Percentiles rank a stretch among this genome's conserved stretches.
phyloP scores from a whole-genome alignment of 2,113 vertebrate species.

The Promerops cafer region DNA sequence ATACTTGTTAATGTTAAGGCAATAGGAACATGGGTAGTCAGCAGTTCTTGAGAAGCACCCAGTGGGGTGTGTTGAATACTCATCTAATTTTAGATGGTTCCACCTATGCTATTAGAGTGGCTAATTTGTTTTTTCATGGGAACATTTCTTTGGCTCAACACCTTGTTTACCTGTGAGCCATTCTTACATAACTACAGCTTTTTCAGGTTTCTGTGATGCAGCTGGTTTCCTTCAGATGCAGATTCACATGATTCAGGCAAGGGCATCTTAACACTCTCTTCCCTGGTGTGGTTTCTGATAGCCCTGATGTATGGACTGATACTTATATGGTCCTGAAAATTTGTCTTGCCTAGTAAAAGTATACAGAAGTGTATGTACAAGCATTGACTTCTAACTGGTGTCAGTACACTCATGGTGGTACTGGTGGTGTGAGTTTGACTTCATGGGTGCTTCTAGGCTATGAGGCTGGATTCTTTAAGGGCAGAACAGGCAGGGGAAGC shows the following conservation, averaged over 20 bases:
- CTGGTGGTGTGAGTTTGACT: not conserved
- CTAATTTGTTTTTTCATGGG: not conserved
- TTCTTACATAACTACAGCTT: not conserved
- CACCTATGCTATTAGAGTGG: not conserved
- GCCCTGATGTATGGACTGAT: not conserved
- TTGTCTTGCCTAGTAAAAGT: not conserved
- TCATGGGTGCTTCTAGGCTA: not conserved
- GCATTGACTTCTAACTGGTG: not conserved
- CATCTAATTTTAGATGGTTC: not conserved
- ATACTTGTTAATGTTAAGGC: fast-evolving
- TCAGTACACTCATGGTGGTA: not conserved
- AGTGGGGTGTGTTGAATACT: not conserved
- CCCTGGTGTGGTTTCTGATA: not conserved
- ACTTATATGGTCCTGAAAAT: not conserved
- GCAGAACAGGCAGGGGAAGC: not conserved
- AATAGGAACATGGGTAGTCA: fast-evolving
- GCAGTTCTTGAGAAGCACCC: not conserved
- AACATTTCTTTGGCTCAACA: not conserved
- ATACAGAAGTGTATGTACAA: fast-evolving
- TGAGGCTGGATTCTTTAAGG: not conserved
- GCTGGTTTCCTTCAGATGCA: not conserved
- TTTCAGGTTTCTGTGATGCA: not conserved
- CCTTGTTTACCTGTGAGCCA: not conserved
- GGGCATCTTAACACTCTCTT: not conserved
- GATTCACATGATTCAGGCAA: not conserved